Conservation (phyloP, 2,797 vertebrate genomes). For the Malacoraja senta region DNA sequence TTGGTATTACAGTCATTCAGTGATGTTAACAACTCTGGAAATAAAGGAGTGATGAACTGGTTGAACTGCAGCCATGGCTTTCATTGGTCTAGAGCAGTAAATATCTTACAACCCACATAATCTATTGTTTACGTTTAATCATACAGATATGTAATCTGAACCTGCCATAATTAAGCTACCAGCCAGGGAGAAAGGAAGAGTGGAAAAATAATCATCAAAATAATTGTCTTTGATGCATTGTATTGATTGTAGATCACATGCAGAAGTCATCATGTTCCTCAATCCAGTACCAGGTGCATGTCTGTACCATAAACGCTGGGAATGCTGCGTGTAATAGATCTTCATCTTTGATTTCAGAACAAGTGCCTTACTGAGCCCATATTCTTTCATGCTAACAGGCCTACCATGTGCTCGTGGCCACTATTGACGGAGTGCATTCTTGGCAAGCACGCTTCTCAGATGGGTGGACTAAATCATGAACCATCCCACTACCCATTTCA, state of each 20-base stretch:
- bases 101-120: not conserved
- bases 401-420: not conserved
- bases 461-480: not conserved
- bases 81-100: not conserved
- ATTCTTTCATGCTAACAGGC: not conserved
- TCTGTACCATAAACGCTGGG: not conserved
- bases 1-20: not conserved
- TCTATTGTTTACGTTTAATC: not conserved
- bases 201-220: not conserved
- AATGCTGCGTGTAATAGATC: not conserved
- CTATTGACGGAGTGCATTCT: not conserved
- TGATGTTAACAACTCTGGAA: no score
- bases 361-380: not conserved
- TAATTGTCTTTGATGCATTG: not conserved
- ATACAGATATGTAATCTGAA: not conserved
- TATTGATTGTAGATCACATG: not conserved
- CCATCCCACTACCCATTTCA: no score
- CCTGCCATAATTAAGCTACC: not conserved
- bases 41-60: not conserved
- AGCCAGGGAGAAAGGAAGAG: not conserved
- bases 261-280: not conserved
- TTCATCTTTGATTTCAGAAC: not conserved
- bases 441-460: not conserved
- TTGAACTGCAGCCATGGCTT: not conserved
- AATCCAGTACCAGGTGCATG: not conserved